Percentiles rank a stretch among this genome's conserved stretches.
Conservation (phyloP, 1,140 invertebrate genomes). For the Pseudomyrmex pallidus region DNA sequence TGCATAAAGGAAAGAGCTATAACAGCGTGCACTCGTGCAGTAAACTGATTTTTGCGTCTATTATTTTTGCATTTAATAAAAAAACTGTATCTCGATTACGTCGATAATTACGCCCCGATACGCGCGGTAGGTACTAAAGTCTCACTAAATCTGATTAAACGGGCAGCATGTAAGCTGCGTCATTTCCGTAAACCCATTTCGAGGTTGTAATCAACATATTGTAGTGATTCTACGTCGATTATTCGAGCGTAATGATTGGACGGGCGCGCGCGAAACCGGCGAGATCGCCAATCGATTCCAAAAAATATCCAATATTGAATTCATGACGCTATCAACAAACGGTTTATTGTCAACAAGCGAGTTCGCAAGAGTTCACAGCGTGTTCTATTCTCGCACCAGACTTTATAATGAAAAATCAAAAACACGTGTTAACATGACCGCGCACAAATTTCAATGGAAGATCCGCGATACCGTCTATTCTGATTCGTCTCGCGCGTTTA, state of each 20-base stretch:
- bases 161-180: slow-evolving; percentile 50
- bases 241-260: slow-evolving; percentile 57
- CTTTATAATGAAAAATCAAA: slow-evolving; percentile 58
- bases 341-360: slow-evolving; percentile 40
- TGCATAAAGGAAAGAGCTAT: neutral
- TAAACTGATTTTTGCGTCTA: neutral
- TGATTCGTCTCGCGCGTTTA: slow-evolving; percentile 18
- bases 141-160: slow-evolving; percentile 52
- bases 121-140: slow-evolving; percentile 48
- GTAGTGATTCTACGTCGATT: slow-evolving; percentile 42
- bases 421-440: slow-evolving; percentile 55
- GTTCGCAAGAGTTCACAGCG: slow-evolving; percentile 45
- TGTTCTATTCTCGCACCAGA: neutral
- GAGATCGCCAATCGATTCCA: slow-evolving; percentile 31
- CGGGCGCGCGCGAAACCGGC: slow-evolving; percentile 17
- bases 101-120: slow-evolving; percentile 35
- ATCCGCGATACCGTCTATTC: slow-evolving; percentile 16
- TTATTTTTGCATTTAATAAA: neutral
- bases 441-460: slow-evolving; percentile 47
- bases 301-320: slow-evolving; percentile 50
- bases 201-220: slow-evolving; percentile 55
- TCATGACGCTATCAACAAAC: slow-evolving; percentile 59
- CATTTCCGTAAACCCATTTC: slow-evolving; percentile 55
- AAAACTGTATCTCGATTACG: slow-evolving; percentile 6
- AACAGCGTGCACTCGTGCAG: neutral